Evolutionary conservation across 2,113 vertebrate genomes (phyloP).

Genomic region (Grus americana): DNA sequence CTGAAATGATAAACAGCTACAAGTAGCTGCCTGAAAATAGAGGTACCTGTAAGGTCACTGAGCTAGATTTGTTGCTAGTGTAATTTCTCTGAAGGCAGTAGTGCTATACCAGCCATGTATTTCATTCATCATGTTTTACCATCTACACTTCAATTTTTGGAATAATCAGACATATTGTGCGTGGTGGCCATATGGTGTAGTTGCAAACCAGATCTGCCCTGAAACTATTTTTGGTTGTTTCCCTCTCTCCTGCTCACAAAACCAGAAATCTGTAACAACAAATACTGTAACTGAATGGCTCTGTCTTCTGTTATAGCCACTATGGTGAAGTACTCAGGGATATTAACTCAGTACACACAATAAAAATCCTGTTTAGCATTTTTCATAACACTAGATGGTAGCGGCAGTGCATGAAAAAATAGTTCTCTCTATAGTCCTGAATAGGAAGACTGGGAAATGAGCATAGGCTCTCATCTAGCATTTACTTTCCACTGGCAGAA

Average conservation of each 20-base stretch:
- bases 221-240: constrained; percentile 55
- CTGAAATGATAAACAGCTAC: constrained; percentile 12
- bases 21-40: constrained; percentile 22
- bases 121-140: constrained; percentile 20
- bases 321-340: background rate
- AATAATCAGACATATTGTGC: constrained; percentile 8
- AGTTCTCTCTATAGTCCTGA: background rate
- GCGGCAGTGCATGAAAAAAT: background rate
- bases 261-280: constrained; percentile 30
- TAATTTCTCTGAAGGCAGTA: background rate
- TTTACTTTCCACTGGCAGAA: background rate
- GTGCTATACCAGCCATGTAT: background rate
- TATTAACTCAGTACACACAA: background rate
- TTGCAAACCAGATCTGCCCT: background rate
- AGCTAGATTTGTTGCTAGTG: background rate
- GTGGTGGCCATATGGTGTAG: constrained; percentile 34
- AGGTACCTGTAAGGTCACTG: background rate
- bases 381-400: constrained; percentile 22
- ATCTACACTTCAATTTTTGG: background rate
- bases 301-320: background rate
- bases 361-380: background rate
- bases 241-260: background rate
- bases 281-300: constrained; percentile 3
- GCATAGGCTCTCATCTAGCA: background rate
- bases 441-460: background rate